A percentile compares a stretch with the other conserved stretches of the same genome.
Evolutionary conservation across 1,140 invertebrate genomes (phyloP).

Genomic region (Brachystomella parvula): DNA sequence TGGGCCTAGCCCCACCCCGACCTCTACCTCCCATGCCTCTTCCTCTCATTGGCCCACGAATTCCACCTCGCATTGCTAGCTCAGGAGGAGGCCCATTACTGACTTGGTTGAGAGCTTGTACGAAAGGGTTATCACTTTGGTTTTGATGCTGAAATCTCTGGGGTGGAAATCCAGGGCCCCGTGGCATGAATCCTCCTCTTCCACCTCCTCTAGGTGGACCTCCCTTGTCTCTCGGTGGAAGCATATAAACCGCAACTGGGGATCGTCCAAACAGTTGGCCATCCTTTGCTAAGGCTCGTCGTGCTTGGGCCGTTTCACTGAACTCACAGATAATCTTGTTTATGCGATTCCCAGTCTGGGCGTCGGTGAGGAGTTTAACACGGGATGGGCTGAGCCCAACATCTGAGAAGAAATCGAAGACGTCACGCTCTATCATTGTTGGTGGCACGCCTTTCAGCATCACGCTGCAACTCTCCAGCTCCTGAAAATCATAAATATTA

Average conservation of each 20-base stretch:
- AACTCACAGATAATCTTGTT: constrained; percentile 85
- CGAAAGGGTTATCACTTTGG: constrained; percentile 28
- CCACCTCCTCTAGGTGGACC: background rate
- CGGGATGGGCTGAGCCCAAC: constrained; percentile 63
- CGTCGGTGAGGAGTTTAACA: constrained; percentile 66
- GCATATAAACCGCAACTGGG: constrained; percentile 21
- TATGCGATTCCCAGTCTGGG: constrained; percentile 54
- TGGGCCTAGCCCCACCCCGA: background rate
- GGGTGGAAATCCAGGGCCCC: constrained; percentile 14
- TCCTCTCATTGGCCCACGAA: constrained; percentile 5
- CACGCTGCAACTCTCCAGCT: constrained; percentile 44
- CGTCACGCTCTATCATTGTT: constrained; percentile 62
- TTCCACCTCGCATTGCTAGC: background rate
- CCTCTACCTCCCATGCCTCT: constrained; percentile 8
- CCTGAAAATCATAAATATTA: background rate
- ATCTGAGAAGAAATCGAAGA: constrained; percentile 69
- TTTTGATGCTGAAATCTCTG: constrained; percentile 17
- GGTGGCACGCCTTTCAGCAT: constrained; percentile 66
- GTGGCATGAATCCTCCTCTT: background rate
- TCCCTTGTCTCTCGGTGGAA: constrained; percentile 1
- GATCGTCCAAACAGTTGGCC: constrained; percentile 44
- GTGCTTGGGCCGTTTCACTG: constrained; percentile 56
- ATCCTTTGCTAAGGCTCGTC: constrained; percentile 61
- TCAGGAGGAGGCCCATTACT: constrained; percentile 5
- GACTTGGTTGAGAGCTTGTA: constrained; percentile 26